A percentile compares a stretch with the other conserved stretches of the same genome.
These are phyloP conservation scores for Hydrotaea cyrtoneurina DNA, from an alignment of 2,888 invertebrate genomes.

Conservation along the genomic window DNA sequence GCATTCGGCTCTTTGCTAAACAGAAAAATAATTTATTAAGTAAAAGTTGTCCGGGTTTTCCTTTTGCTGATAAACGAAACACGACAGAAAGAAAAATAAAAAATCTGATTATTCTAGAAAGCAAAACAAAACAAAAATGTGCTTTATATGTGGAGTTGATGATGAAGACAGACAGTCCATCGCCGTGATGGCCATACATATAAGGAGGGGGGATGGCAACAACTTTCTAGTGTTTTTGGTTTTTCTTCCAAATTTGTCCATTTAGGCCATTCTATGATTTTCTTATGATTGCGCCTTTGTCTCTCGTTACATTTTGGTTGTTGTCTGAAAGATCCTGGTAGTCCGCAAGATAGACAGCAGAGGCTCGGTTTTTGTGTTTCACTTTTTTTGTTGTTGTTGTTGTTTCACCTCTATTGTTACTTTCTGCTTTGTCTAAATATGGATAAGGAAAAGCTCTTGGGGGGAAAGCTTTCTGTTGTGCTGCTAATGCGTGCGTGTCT, in stretches of 20 bases:
- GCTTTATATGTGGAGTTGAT: no score
- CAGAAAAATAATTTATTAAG: no score
- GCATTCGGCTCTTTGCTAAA: not conserved
- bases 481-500: not conserved
- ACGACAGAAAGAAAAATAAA: no score
- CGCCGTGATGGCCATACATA: not conserved
- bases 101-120: no score
- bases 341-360: not conserved
- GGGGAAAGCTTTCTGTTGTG: no score
- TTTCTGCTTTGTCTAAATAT: conserved; percentile 11
- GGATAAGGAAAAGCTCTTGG: not conserved
- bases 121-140: no score
- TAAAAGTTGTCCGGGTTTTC: no score
- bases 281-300: not conserved
- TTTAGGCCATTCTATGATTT: conserved; percentile 10
- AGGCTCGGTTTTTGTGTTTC: no score
- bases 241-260: not conserved
- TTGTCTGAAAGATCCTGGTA: conserved; percentile 11
- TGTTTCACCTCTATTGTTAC: not conserved
- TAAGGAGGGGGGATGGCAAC: not conserved
- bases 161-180: not conserved
- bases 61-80: no score
- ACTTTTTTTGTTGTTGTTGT: no score
- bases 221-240: conserved; percentile 22
- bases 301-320: not conserved